Percentiles rank a stretch among this genome's conserved stretches.
These are phyloP conservation scores for Tinamus major DNA, from an alignment of 2,797 vertebrate genomes.

Conservation along the genomic window DNA sequence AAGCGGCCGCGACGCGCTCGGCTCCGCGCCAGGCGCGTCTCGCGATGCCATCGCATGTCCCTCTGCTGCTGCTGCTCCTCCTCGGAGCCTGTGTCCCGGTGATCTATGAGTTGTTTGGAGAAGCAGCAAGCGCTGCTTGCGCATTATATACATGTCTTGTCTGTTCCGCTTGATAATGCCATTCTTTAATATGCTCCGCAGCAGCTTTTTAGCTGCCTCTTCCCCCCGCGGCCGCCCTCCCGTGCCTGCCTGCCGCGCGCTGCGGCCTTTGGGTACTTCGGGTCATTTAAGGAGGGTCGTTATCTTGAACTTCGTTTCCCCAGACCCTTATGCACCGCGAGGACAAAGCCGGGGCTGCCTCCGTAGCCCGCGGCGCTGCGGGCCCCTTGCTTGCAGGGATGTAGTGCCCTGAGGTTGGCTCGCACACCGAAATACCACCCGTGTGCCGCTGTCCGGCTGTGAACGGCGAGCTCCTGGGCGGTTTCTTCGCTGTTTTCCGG, in stretches of 20 bases:
- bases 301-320: constrained; percentile 31
- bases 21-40: not conserved
- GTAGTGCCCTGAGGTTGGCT: not conserved
- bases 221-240: not conserved
- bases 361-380: not conserved
- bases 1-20: too few species aligned
- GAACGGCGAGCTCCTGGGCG: too few species aligned
- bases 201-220: constrained; percentile 64
- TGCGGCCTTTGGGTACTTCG: constrained; percentile 1
- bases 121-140: constrained; percentile 55
- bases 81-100: constrained; percentile 46
- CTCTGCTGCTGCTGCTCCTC: constrained; percentile 17
- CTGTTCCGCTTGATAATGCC: constrained; percentile 68
- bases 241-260: constrained; percentile 4
- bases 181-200: constrained; percentile 75
- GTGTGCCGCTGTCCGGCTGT: too few species aligned
- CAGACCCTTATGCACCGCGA: rapidly evolving
- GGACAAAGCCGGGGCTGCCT: not conserved
- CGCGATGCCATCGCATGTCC: not conserved
- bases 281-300: constrained; percentile 25
- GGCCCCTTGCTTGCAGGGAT: not conserved
- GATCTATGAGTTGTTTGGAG: constrained; percentile 75
- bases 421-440: too few species aligned
- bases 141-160: constrained; percentile 62
- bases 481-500: too few species aligned